Percentiles rank a stretch among this genome's conserved stretches.
These are phyloP conservation scores for Diabrotica virgifera DNA, from an alignment of 1,140 invertebrate species.

Conservation along the genomic window DNA sequence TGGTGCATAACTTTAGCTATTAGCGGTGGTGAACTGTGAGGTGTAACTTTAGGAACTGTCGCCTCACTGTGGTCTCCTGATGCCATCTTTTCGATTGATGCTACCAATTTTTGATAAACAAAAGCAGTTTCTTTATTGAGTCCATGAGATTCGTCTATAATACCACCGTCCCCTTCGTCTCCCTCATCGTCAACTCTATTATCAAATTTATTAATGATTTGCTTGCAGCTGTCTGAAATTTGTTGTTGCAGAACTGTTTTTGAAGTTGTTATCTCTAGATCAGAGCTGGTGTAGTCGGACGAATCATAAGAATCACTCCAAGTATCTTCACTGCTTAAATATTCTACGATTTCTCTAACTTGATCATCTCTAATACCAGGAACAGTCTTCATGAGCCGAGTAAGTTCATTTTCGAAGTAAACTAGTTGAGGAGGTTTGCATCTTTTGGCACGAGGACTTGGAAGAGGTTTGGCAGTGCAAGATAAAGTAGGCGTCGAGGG, in stretches of 20 bases:
- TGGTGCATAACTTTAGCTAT: constrained; percentile 91
- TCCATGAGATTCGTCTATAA: constrained; percentile 53
- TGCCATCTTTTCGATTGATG: constrained; percentile 73
- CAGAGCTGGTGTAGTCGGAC: constrained; percentile 85
- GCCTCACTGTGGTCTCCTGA: constrained; percentile 49
- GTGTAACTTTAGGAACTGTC: constrained; percentile 49
- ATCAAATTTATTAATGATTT: constrained; percentile 85
- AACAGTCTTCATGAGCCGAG: constrained; percentile 87
- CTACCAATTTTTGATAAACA: constrained; percentile 79
- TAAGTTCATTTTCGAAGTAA: constrained; percentile 85
- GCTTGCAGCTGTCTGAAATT: constrained; percentile 82
- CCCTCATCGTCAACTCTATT: constrained; percentile 51
- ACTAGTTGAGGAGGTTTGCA: constrained; percentile 79
- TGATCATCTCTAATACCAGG: constrained; percentile 86
- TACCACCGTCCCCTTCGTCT: constrained; percentile 57
- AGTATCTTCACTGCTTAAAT: constrained; percentile 85
- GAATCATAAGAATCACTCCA: constrained; percentile 91
- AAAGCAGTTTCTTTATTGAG: constrained; percentile 72
- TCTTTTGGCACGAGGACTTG: constrained; percentile 56
- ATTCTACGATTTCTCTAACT: constrained; percentile 87
- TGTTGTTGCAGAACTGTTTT: constrained; percentile 76
- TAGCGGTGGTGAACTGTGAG: constrained; percentile 77
- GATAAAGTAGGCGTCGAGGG: constrained; percentile 53
- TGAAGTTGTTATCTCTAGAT: constrained; percentile 69
- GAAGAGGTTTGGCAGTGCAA: constrained; percentile 48